Conservation (phyloP, 2,797 vertebrate species). For the Sarcophilus harrisii region DNA sequence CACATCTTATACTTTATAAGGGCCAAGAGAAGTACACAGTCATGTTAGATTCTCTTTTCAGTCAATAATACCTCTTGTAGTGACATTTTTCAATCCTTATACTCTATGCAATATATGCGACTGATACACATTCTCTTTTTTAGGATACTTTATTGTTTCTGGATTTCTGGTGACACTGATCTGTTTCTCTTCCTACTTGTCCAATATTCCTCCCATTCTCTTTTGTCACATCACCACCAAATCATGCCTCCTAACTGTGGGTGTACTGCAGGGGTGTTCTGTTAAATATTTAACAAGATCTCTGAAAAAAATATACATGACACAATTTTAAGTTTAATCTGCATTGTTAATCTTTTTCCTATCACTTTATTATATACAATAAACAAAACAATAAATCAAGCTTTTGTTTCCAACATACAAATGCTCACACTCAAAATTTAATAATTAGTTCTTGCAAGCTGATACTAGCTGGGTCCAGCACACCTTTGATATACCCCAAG, state of each 20-base stretch:
- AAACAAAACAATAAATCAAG: background rate
- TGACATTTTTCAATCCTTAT: background rate
- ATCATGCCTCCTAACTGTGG: background rate
- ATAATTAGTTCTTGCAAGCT: background rate
- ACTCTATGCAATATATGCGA: background rate
- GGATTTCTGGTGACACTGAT: background rate
- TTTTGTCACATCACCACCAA: background rate
- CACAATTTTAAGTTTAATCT: background rate
- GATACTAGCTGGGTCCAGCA: background rate
- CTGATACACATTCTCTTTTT: background rate
- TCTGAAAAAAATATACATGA: background rate
- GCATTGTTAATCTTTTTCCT: background rate
- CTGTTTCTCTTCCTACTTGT: background rate
- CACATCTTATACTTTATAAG: background rate
- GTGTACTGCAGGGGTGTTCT: background rate
- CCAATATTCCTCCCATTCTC: background rate
- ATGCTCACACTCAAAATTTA: background rate
- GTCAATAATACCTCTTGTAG: background rate
- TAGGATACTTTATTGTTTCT: background rate
- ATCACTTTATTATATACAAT: background rate
- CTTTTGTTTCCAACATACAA: background rate
- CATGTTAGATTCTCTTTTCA: background rate
- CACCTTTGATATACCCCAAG: background rate
- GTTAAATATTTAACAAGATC: background rate
- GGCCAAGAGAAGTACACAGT: background rate